Base-by-base conservation (phyloP, 2,888 invertebrate species). In the Cordilura impudica region DNA sequence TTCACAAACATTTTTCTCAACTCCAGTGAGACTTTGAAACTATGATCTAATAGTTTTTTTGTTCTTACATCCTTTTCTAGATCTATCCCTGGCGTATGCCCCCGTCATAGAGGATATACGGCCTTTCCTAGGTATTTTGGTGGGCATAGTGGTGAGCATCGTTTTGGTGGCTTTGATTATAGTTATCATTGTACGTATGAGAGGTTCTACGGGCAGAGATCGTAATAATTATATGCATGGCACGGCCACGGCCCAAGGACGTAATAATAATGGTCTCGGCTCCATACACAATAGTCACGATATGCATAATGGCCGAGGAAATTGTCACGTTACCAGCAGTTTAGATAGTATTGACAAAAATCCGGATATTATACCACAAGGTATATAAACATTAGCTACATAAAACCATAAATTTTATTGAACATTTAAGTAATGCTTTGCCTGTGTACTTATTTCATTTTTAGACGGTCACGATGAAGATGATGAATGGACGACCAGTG, bases 61-160 rank as follows among this genome's bases (percentile, higher is more conserved):
- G 12, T 63, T 51, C 8, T 21, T 35, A 39, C 19, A 14, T 12
- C 10, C 18, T 53, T 45, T 39, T 47, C 7, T 83, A 90, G 90
- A 90, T 85, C 85, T 86, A 67, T 88, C 89, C 29, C 82, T 87
- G 73, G 88, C 91, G 60, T 90, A 91, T 83, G 90, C 86, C 51
- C 90, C 90, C 73, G 89, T 89, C 74, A 90, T 91, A 80, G 90
- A 91, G 84, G 90, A 91, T 83, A 91, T 92, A 85, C 91, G 91
- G 81, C 91, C 91, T 69, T 91, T 92, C 83, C 86, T 92, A 67
- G 91, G 91, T 60, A 91, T 91, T 43, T 86, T 92, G 82, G 89
- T 91, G 58, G 91, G 91, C 66, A 90, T 91, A 82, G 91, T 91
- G 69, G 91, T 91, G 73, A 91, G 91, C 65, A 89, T 92, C 74